phyloP scores from a whole-genome alignment of 2,113 vertebrate genomes.

The Smithornis capensis region DNA sequence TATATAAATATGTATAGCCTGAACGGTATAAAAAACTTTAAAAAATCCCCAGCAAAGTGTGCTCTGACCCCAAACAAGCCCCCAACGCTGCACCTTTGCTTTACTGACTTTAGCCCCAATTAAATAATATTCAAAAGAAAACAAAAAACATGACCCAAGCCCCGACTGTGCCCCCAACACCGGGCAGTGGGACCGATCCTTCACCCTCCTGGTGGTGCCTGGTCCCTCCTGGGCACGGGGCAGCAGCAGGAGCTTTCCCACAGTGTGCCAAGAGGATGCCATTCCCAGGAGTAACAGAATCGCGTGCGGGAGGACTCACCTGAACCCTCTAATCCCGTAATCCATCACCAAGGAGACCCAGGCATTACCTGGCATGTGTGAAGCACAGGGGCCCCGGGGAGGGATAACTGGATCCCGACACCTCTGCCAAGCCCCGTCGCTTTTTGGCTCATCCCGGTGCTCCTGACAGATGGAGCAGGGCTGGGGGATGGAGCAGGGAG shows the following conservation, averaged over 20 bases:
- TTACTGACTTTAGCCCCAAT: too few species aligned
- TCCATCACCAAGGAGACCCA: conserved; percentile 43
- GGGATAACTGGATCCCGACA: not conserved
- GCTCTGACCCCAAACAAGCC: too few species aligned
- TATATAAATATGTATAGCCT: too few species aligned
- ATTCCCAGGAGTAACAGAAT: not conserved
- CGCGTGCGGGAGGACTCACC: not conserved
- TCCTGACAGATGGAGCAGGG: not conserved
- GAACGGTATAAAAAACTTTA: too few species aligned
- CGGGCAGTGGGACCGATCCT: rapidly evolving
- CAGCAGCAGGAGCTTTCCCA: not conserved
- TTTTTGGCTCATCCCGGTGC: not conserved
- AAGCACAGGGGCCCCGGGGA: not conserved
- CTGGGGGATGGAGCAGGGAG: not conserved
- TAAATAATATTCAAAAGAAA: too few species aligned
- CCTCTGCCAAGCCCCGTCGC: not conserved
- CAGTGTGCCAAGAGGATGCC: rapidly evolving
- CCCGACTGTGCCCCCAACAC: rapidly evolving
- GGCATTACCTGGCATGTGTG: not conserved
- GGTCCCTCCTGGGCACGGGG: not conserved
- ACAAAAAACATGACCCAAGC: not conserved
- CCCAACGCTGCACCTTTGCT: too few species aligned
- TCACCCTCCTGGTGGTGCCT: rapidly evolving
- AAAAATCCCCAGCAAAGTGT: too few species aligned
- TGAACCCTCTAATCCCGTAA: conserved; percentile 45